Conservation (phyloP, 2,888 invertebrate genomes). For the Cheilosia vernalis region DNA sequence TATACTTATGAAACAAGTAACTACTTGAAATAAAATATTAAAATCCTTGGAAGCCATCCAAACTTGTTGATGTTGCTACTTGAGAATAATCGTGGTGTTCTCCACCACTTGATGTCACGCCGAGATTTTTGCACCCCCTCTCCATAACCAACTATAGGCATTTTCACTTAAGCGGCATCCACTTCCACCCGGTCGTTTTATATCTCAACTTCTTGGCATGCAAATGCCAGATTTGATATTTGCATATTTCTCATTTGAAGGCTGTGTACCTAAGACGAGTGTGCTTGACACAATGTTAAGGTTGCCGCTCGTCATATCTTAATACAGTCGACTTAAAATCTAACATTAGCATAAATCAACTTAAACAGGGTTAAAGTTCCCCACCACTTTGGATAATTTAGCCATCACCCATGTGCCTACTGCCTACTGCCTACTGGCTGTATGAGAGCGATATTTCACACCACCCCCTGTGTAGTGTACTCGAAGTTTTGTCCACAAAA, state of each 20-base stretch:
- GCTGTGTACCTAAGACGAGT: slow-evolving; percentile 6
- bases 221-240: slow-evolving; percentile 54
- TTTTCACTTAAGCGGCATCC: not conserved
- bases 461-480: slow-evolving; percentile 1
- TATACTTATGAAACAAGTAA: not conserved
- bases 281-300: slow-evolving; percentile 18
- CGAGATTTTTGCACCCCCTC: not conserved
- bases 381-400: not conserved
- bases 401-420: not conserved
- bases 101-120: slow-evolving; percentile 17
- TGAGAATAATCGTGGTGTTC: slow-evolving; percentile 40
- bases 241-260: slow-evolving; percentile 46
- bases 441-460: not conserved
- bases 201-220: slow-evolving; percentile 36
- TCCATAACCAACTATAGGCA: slow-evolving; percentile 1
- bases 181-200: not conserved
- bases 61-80: slow-evolving; percentile 55
- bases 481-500: slow-evolving; percentile 27
- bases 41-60: slow-evolving; percentile 43
- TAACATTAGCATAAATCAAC: slow-evolving; percentile 57
- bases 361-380: slow-evolving; percentile 23
- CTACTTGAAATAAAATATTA: slow-evolving; percentile 40
- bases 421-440: not conserved
- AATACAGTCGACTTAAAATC: slow-evolving; percentile 41
- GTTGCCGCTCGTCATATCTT: slow-evolving; percentile 13